Base-by-base conservation (phyloP, 2,797 vertebrate species). In the Lindbergichthys nudifrons region DNA sequence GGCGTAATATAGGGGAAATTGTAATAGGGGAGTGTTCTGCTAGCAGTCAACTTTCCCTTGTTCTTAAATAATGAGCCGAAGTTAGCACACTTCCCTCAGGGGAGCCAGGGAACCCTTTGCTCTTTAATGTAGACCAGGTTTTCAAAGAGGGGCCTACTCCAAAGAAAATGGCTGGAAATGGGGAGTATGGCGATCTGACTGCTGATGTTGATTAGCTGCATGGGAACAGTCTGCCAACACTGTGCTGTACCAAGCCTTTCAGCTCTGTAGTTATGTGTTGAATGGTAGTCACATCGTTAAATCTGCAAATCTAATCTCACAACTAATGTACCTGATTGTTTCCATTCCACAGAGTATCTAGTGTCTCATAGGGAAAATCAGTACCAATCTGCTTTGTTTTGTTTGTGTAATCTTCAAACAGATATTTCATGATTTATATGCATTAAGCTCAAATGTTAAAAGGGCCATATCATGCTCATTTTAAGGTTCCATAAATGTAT, bases 101-200 rank as follows among this genome's bases (percentile, higher is more conserved):
- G 81, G 77, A 79, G 75, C 75, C 54, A 30, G 67, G 80, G 77
- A 80, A 79, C 70, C 66, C 59, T 82, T 81, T 80, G 77, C 83
- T 86, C 73, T 91, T 69, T 88, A 92, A 91, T 90, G 73, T 73
- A 88, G 74, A 91, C 60, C 92, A 91, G 89, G 66, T 82, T 91
- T 85, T 53, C 53, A 74, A 73, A 62, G 46, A 80, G 68, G 67
- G 81, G 66, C 72, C 82, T 70, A 3, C 45, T 73, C 65, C 52
- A 36, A 77, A 86, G 79, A 86, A 79, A 64, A 41, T 75, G 72
- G 75, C 65, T 85, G 64, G 76, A 88, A 87, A 84, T 82, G 59
- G 48, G 63, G 75, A 75, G 72, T 62, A 19, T 59, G 45, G 65
- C 70, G 67, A 69, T 70, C 48, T 51, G 76, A 65, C 60, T 72